A percentile compares a stretch with the other conserved stretches of the same genome.
Conservation (phyloP, 2,113 vertebrate genomes). For the Corythornis madagascariensis region DNA sequence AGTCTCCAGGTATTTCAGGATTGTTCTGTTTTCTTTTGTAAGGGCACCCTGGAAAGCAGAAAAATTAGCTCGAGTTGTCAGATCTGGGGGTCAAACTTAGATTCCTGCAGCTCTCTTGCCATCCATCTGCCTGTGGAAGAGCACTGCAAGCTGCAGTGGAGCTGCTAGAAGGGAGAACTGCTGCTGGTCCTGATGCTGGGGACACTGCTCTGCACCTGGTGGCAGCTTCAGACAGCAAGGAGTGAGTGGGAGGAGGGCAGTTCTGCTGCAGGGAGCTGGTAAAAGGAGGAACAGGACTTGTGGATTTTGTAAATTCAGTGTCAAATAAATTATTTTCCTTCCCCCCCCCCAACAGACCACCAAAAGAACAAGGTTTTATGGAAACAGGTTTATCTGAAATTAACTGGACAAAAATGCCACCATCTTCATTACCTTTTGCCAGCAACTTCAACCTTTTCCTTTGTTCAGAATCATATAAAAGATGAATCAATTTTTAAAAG, state of each 20-base stretch:
- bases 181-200: neutral
- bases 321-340: neutral
- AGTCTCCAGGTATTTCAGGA: neutral
- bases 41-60: neutral
- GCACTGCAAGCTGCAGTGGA: neutral
- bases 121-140: neutral
- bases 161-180: neutral
- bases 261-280: rapidly evolving
- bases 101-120: neutral
- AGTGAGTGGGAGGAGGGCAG: neutral
- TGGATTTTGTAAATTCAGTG: neutral
- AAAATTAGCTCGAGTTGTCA: neutral
- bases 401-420: neutral
- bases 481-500: neutral
- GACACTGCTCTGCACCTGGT: neutral
- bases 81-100: neutral
- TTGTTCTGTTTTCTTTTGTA: neutral
- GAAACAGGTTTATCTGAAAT: neutral
- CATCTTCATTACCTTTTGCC: neutral
- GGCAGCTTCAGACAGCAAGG: neutral
- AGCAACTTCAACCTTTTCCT: neutral
- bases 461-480: neutral
- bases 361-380: neutral
- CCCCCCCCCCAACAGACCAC: neutral
- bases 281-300: neutral